Evolutionary conservation across 2,888 invertebrate species (phyloP).

Genomic region (Glaucopsyche alexis): DNA sequence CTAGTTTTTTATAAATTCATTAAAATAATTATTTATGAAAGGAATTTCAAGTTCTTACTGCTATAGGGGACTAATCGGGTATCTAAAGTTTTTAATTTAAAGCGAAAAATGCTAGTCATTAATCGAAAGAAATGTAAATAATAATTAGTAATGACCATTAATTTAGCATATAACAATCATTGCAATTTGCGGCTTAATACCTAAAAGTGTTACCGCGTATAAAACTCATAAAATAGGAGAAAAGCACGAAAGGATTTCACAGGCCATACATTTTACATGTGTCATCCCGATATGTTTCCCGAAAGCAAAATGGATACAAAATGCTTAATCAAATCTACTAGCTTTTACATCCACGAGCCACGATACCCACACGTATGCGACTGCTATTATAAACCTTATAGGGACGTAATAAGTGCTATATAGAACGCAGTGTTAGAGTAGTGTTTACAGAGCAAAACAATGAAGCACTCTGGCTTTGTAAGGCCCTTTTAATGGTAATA

Average conservation of each 20-base stretch:
- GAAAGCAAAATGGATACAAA: slow-evolving; percentile 48
- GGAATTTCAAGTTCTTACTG: too few relatives aligned
- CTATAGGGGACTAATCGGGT: too few relatives aligned
- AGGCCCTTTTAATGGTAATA: slow-evolving; percentile 63
- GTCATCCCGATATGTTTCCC: slow-evolving; percentile 32
- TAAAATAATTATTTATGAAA: too few relatives aligned
- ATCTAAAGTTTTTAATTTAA: too few relatives aligned
- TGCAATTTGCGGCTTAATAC: not conserved
- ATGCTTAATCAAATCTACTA: slow-evolving; percentile 64
- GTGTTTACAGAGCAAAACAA: slow-evolving; percentile 54
- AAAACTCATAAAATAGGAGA: not conserved
- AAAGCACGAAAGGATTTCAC: slow-evolving; percentile 24
- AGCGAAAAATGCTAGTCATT: too few relatives aligned
- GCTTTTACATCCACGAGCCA: slow-evolving; percentile 48
- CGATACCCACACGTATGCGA: slow-evolving; percentile 37
- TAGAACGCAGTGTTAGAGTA: slow-evolving; percentile 35
- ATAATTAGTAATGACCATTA: too few relatives aligned
- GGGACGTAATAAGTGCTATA: slow-evolving; percentile 32
- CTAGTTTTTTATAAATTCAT: too few relatives aligned
- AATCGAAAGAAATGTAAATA: too few relatives aligned
- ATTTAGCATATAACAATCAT: not conserved
- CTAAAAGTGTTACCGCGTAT: not conserved
- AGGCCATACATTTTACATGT: slow-evolving; percentile 33
- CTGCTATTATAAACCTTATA: slow-evolving; percentile 41
- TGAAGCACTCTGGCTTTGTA: slow-evolving; percentile 55